These are phyloP conservation scores for Nomada goodeniana DNA, from an alignment of 2,888 invertebrate species.

Conservation along the genomic window DNA sequence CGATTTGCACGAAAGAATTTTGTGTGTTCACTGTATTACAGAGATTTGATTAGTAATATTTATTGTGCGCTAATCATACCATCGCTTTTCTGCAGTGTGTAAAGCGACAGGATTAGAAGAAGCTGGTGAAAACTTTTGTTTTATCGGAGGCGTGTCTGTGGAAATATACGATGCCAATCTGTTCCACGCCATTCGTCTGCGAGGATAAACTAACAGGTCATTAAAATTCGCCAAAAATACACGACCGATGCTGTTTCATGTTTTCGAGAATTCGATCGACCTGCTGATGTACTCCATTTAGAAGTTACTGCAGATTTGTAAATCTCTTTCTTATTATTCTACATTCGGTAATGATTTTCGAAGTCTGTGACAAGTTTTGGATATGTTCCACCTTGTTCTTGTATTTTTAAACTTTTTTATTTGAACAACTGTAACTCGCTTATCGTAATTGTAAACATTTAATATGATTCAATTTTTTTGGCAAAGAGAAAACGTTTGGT, in stretches of 20 bases:
- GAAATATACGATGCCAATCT: slow-evolving; percentile 49
- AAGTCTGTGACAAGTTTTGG: background rate
- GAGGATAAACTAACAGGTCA: slow-evolving; percentile 56
- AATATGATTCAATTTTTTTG: background rate
- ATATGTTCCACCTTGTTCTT: background rate
- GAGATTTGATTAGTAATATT: background rate
- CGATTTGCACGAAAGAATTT: too few species aligned
- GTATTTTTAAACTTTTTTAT: background rate
- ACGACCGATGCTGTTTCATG: slow-evolving; percentile 44
- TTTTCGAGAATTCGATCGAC: slow-evolving; percentile 41
- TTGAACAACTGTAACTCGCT: background rate
- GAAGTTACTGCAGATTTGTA: slow-evolving; percentile 10
- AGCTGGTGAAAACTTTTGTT: slow-evolving; percentile 35
- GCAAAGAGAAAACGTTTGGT: background rate
- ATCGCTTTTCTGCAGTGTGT: slow-evolving; percentile 11
- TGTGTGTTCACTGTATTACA: too few species aligned
- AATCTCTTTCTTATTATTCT: background rate
- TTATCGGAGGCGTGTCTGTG: slow-evolving; percentile 54
- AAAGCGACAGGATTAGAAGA: slow-evolving; percentile 8
- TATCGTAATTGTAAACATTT: background rate
- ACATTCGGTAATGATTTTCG: background rate
- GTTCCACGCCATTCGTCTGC: slow-evolving; percentile 56
- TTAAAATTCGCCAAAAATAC: slow-evolving; percentile 69
- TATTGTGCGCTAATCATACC: slow-evolving; percentile 11
- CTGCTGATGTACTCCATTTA: slow-evolving; percentile 28